A percentile compares a stretch with the other conserved stretches of the same genome.
Conservation (phyloP, 2,888 invertebrate genomes). For the Corythucha ciliata region DNA sequence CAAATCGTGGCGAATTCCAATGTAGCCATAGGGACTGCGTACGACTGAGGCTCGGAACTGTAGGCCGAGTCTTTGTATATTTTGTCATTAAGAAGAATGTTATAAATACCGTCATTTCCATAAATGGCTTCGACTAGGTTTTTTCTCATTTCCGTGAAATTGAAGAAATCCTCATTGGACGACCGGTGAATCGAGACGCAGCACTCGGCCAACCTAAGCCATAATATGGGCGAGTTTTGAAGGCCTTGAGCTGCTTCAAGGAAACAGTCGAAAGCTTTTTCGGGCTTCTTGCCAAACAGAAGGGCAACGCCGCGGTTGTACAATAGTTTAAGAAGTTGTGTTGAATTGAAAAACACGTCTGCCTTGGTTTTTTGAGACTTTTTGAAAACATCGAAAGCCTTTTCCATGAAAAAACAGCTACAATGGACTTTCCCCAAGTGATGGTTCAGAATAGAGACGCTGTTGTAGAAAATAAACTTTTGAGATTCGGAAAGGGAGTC, state of each 20-base stretch:
- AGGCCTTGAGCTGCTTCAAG: slow-evolving; percentile 65
- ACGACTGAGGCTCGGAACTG: slow-evolving; percentile 57
- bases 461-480: slow-evolving; percentile 60
- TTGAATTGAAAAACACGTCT: slow-evolving; percentile 25
- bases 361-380: neutral
- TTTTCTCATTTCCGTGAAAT: slow-evolving; percentile 49
- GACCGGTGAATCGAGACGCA: slow-evolving; percentile 64
- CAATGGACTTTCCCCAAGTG: slow-evolving; percentile 71
- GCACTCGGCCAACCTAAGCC: slow-evolving; percentile 89
- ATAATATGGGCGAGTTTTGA: slow-evolving; percentile 79
- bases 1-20: slow-evolving; percentile 85
- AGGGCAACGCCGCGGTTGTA: slow-evolving; percentile 78
- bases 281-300: slow-evolving; percentile 67
- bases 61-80: slow-evolving; percentile 48
- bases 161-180: slow-evolving; percentile 54
- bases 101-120: slow-evolving; percentile 51
- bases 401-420: slow-evolving; percentile 67
- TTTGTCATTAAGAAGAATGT: slow-evolving; percentile 48
- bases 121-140: slow-evolving; percentile 52
- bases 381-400: slow-evolving; percentile 38
- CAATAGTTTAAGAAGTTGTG: slow-evolving; percentile 46
- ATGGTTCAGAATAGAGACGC: slow-evolving; percentile 71
- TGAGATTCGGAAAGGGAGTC: slow-evolving; percentile 20
- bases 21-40: slow-evolving; percentile 77
- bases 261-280: slow-evolving; percentile 83